phyloP scores from a whole-genome alignment of 2,113 vertebrate genomes.

The Meriones unguiculatus region DNA sequence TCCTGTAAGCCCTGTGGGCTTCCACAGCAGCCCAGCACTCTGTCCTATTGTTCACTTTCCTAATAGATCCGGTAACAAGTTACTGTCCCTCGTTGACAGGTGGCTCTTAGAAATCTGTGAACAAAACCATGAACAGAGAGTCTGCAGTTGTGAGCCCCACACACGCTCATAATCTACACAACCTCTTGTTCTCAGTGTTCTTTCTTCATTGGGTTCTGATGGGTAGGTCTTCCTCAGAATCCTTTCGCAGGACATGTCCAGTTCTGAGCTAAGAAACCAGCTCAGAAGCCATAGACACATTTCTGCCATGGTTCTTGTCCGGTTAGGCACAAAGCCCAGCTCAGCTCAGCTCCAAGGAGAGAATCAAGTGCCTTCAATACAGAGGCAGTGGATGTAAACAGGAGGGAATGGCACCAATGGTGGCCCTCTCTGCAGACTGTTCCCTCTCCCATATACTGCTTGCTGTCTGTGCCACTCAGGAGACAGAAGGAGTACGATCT shows the following conservation, averaged over 20 bases:
- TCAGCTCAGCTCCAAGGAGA: neutral
- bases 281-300: neutral
- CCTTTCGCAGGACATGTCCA: no score
- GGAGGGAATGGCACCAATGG: neutral
- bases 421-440: neutral
- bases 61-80: neutral
- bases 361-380: neutral
- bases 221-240: neutral
- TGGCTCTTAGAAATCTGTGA: neutral
- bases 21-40: neutral
- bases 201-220: neutral
- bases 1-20: neutral
- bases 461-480: neutral
- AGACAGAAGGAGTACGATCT: neutral
- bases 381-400: neutral
- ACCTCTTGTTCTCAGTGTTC: neutral
- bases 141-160: neutral
- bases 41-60: neutral
- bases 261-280: neutral
- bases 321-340: neutral
- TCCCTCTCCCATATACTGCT: neutral
- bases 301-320: neutral
- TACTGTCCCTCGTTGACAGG: neutral
- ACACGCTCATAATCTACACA: neutral
- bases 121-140: conserved; percentile 1